Base-by-base conservation (phyloP, 2,113 vertebrate genomes). In the Athene cunicularia region DNA sequence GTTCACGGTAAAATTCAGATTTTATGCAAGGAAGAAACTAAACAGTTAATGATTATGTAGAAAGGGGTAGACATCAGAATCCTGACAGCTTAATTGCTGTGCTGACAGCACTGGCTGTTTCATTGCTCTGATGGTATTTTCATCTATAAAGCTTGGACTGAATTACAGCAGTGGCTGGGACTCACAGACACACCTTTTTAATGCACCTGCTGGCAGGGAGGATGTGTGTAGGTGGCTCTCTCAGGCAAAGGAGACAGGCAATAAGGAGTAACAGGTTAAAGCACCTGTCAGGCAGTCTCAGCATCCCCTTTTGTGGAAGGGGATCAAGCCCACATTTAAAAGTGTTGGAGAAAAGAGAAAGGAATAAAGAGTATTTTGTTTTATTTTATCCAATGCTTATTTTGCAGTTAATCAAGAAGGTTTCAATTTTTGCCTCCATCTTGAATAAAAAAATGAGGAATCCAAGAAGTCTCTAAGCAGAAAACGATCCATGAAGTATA, bases 51-150 rank as follows among this genome's bases (percentile, higher is more conserved):
- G 39, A 59, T 64, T 12, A 3, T 50, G 63, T 45, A 15, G 24
- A 80, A 80, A 88, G 71, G 1, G 0, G 80, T 18, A 45, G 63
- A 21, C 70, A 86, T 47, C 64, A 88, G 91, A 58, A 19, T 37
- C 55, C 75, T 92, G 97, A 90, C 80, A 94, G 80, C 39, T 88
- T 95, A 95, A 95, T 89, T 96, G 93, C 66, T 70, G 72, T 80
- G 96, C 94, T 90, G 88, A 23, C 85, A 95, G 91, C 85, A 20
- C 14, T 62, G 63, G 68, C 90, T 95, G 72, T 79, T 95, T 76
- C 72, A 7, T 32, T 35, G 93, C 63, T 47, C 53, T 8, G 82
- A 27, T 81, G 92, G 82, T 71, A 80, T 93, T 94, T 89, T 80
- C 79, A 58, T 52, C 79, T 70, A 4, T 58, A 77, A 86, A 71